Evolutionary conservation across 2,888 invertebrate species (phyloP).

Genomic region (Ernsta delagoae): DNA sequence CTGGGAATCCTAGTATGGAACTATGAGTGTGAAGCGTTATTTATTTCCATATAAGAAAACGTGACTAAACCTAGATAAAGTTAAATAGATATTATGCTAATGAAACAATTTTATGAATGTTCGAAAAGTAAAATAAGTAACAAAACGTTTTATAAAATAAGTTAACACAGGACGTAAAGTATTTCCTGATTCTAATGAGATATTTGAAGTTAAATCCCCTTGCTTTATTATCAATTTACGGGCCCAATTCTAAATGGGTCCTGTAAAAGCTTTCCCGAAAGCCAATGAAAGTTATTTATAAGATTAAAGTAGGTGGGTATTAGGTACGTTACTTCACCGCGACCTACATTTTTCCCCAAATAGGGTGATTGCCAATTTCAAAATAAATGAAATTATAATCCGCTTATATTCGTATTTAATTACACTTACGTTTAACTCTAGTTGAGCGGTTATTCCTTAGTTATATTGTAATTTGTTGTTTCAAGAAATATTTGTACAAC

Average conservation of each 20-base stretch:
- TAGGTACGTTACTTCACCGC: conserved; percentile 4
- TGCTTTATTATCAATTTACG: conserved; percentile 26
- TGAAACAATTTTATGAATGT: too few relatives aligned
- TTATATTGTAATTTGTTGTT: too few relatives aligned
- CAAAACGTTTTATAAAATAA: too few relatives aligned
- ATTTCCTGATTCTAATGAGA: not conserved
- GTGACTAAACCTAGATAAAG: too few relatives aligned
- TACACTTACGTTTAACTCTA: too few relatives aligned
- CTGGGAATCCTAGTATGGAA: too few relatives aligned
- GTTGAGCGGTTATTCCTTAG: too few relatives aligned
- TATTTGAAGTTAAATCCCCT: conserved; percentile 13
- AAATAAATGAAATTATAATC: not conserved
- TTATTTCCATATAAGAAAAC: too few relatives aligned
- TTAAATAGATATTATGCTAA: too few relatives aligned
- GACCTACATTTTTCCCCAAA: conserved; percentile 20
- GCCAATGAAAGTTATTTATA: conserved; percentile 40
- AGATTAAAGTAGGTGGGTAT: conserved; percentile 26
- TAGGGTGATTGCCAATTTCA: conserved; percentile 14
- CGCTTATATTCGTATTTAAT: not conserved
- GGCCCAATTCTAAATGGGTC: conserved; percentile 35
- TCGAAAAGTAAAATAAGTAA: too few relatives aligned
- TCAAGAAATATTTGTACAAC: too few relatives aligned
- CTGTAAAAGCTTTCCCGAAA: conserved; percentile 41
- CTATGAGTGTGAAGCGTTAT: too few relatives aligned
- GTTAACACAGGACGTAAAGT: not conserved